Evolutionary conservation across 2,113 vertebrate genomes (phyloP).

Genomic region (Gadus chalcogrammus): DNA sequence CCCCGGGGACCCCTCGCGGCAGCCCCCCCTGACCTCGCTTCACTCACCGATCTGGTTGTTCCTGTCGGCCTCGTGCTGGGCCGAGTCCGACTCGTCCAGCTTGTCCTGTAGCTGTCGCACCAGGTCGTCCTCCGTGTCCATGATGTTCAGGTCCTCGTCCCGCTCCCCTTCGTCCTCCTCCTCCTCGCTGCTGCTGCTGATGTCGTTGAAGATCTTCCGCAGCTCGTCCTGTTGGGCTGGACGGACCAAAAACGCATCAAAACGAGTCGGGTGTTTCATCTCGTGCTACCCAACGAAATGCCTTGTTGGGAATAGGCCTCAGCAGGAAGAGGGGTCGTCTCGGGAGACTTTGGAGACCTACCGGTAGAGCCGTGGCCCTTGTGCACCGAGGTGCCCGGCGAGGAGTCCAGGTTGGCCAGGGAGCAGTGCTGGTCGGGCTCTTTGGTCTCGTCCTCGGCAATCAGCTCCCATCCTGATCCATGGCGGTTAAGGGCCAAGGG

Average conservation of each 20-base stretch:
- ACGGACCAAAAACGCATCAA: neutral
- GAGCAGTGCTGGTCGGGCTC: constrained; percentile 83
- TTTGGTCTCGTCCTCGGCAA: constrained; percentile 86
- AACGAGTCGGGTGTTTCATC: no score
- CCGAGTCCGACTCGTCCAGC: constrained; percentile 75
- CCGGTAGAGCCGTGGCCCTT: constrained; percentile 80
- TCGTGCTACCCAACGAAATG: no score
- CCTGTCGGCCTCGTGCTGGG: constrained; percentile 75
- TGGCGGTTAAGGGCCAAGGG: constrained; percentile 72
- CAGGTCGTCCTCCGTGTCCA: constrained; percentile 85
- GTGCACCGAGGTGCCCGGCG: constrained; percentile 76
- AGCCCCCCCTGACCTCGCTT: neutral
- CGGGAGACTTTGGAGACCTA: constrained; percentile 39
- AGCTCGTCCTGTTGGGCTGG: constrained; percentile 78
- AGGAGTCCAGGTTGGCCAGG: constrained; percentile 78
- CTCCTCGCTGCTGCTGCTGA: constrained; percentile 88
- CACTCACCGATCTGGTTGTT: constrained; percentile 80
- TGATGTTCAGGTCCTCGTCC: constrained; percentile 89
- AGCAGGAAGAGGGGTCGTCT: no score
- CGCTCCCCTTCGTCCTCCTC: constrained; percentile 87
- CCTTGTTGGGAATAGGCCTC: no score
- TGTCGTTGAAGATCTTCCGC: constrained; percentile 83
- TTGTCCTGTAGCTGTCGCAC: constrained; percentile 82
- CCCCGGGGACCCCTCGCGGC: no score
- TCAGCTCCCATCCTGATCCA: constrained; percentile 87